phyloP scores from a whole-genome alignment of 2,113 vertebrate species.

The Anser brachyrhynchus region DNA sequence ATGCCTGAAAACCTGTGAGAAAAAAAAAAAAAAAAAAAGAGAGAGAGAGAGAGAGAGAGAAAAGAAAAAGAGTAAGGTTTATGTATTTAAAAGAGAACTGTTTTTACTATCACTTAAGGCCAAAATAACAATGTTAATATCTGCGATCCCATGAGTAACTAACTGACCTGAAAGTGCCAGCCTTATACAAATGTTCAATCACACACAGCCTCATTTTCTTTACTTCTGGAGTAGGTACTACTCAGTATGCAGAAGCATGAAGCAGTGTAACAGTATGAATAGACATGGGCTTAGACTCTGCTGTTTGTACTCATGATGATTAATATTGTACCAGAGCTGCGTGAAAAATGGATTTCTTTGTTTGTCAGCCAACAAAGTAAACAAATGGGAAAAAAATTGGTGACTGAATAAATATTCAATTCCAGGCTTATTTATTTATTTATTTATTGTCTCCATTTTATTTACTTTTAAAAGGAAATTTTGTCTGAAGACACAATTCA shows the following conservation, averaged over 20 bases:
- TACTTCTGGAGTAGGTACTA: constrained; percentile 31
- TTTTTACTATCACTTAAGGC: constrained; percentile 34
- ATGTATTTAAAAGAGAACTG: constrained; percentile 13
- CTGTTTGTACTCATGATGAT: constrained; percentile 58
- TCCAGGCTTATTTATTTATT: not conserved
- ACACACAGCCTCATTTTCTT: constrained; percentile 23
- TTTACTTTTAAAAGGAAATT: constrained; percentile 34
- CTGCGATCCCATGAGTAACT: constrained; percentile 11
- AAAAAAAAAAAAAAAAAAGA: not conserved
- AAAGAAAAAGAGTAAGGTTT: not conserved
- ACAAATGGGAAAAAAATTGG: constrained; percentile 34
- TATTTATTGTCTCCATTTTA: not conserved
- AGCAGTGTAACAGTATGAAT: constrained; percentile 42
- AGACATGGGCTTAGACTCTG: constrained; percentile 23
- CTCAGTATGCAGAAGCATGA: constrained; percentile 56
- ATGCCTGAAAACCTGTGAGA: not conserved
- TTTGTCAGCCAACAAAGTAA: constrained; percentile 61
- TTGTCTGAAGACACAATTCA: constrained; percentile 5
- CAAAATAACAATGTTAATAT: constrained; percentile 47
- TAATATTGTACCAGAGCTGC: constrained; percentile 52
- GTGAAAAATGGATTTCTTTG: constrained; percentile 66
- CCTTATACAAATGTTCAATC: not conserved
- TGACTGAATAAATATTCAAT: constrained; percentile 40
- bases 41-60: not conserved
- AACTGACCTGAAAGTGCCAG: constrained; percentile 44